Evolutionary conservation across 2,797 vertebrate genomes (phyloP).

Genomic region (Rhincodon typus): DNA sequence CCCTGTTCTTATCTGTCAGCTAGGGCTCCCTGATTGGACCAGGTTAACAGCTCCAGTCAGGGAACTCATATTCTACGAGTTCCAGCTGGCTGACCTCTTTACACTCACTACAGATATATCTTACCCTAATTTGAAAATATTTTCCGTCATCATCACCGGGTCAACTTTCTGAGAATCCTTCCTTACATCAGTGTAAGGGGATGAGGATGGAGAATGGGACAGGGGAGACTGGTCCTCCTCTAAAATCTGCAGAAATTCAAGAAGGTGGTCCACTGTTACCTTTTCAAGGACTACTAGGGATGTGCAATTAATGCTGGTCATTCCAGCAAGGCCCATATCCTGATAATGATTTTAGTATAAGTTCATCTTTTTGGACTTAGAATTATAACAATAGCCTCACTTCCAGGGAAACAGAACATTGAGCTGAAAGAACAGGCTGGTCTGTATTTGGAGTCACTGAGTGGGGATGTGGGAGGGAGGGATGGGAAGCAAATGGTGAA

Average conservation of each 20-base stretch:
- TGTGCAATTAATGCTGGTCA: background rate
- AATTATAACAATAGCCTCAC: background rate
- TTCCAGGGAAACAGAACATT: background rate
- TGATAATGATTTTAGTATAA: background rate
- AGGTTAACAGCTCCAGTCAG: too few species aligned
- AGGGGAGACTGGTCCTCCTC: too few species aligned
- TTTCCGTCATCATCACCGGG: background rate
- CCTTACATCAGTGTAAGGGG: background rate
- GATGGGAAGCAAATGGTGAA: too few species aligned
- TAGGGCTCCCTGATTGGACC: too few species aligned
- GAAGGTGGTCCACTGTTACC: background rate
- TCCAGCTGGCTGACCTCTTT: too few species aligned
- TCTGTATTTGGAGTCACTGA: background rate
- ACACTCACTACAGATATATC: background rate
- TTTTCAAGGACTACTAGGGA: background rate
- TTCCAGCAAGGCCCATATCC: background rate
- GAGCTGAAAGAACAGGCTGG: background rate
- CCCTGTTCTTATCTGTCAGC: too few species aligned
- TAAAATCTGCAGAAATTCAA: background rate
- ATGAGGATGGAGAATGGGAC: too few species aligned
- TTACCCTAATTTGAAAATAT: background rate
- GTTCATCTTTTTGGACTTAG: background rate
- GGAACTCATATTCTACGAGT: too few species aligned
- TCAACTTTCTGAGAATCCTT: background rate
- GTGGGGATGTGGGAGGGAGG: too few species aligned